Evolutionary conservation across 2,797 vertebrate species (phyloP).

Genomic region (Neomorphus geoffroyi): DNA sequence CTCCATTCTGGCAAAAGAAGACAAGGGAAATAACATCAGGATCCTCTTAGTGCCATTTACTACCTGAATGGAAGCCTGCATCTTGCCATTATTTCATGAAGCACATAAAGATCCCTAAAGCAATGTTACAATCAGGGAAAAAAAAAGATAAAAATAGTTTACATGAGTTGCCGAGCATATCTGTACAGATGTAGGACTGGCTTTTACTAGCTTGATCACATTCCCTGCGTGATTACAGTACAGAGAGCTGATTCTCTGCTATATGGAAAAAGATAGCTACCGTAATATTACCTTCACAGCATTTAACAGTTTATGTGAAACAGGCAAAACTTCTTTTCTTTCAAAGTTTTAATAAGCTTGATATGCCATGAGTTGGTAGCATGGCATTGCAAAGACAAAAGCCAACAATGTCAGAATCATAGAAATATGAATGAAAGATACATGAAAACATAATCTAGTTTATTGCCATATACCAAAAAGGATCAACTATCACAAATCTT

Average conservation of each 20-base stretch:
- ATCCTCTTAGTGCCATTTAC: neutral
- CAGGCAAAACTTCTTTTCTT: neutral
- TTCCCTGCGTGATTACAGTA: neutral
- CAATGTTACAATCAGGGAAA: neutral
- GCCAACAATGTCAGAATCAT: neutral
- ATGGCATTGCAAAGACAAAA: neutral
- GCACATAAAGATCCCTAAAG: accelerated
- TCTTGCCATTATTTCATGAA: neutral
- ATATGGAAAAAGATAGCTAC: neutral
- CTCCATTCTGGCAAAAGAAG: neutral
- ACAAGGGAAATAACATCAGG: neutral
- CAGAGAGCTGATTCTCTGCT: neutral
- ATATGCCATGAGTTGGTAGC: neutral
- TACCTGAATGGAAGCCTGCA: neutral
- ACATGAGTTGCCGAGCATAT: neutral
- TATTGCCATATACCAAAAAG: neutral
- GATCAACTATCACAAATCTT: neutral
- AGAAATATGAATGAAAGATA: neutral
- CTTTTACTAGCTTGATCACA: neutral
- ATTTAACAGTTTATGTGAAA: neutral
- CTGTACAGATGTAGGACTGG: no score
- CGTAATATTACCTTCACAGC: no score
- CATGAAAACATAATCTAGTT: no score
- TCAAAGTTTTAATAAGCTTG: neutral
- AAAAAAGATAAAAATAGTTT: neutral